phyloP scores from a whole-genome alignment of 2,888 invertebrate genomes.

The Dryadula phaetusa region DNA sequence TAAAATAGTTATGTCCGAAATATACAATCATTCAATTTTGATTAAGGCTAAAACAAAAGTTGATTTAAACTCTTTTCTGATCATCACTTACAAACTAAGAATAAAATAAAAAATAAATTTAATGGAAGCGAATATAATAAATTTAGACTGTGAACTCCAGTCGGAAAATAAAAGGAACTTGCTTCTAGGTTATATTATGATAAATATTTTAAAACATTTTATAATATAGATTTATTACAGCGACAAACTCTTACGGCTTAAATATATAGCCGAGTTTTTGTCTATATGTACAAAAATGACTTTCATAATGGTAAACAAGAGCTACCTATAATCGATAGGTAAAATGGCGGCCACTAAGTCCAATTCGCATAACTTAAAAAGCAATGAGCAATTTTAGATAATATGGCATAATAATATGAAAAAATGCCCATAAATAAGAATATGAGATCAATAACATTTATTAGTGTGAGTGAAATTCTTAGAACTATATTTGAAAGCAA shows the following conservation, averaged over 20 bases:
- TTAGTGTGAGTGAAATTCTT: slow-evolving; percentile 44
- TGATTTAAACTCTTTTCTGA: slow-evolving; percentile 68
- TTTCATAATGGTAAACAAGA: slow-evolving; percentile 36
- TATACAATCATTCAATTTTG: slow-evolving; percentile 79
- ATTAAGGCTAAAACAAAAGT: slow-evolving; percentile 68
- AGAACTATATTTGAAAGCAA: slow-evolving; percentile 35
- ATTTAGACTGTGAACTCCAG: slow-evolving; percentile 49
- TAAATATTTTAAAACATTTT: slow-evolving; percentile 39
- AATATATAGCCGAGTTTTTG: slow-evolving; percentile 14
- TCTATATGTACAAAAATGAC: slow-evolving; percentile 41
- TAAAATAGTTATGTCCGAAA: slow-evolving; percentile 73
- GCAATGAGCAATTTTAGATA: slow-evolving; percentile 67
- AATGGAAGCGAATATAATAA: slow-evolving; percentile 73
- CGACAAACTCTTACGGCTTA: slow-evolving; percentile 22
- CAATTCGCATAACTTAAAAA: slow-evolving; percentile 62
- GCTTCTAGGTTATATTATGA: slow-evolving; percentile 49
- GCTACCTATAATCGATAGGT: slow-evolving; percentile 35
- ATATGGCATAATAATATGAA: slow-evolving; percentile 76
- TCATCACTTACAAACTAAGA: slow-evolving; percentile 64
- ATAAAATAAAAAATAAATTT: slow-evolving; percentile 59
- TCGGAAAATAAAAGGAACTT: slow-evolving; percentile 60
- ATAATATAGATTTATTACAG: slow-evolving; percentile 31
- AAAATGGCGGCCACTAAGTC: slow-evolving; percentile 55
- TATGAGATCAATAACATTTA: slow-evolving; percentile 77
- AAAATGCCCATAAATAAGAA: slow-evolving; percentile 70